phyloP scores from a whole-genome alignment of 2,113 vertebrate genomes.

The Cichladusa arquata region DNA sequence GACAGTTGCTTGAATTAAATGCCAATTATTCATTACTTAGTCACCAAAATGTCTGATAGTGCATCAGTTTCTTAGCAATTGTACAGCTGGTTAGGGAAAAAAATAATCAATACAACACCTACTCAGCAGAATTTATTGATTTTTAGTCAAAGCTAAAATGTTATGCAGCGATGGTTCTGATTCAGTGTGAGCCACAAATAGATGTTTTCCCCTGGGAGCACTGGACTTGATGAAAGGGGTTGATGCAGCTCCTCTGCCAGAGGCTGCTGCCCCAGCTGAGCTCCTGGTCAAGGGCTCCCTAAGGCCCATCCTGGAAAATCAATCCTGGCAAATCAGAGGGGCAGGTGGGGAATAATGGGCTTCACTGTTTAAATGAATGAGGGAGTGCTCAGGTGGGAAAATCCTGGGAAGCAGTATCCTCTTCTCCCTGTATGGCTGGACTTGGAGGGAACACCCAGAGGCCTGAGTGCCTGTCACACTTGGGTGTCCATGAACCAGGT shows the following conservation, averaged over 20 bases:
- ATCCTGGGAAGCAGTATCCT: background rate
- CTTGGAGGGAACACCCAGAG: background rate
- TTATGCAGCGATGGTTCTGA: background rate
- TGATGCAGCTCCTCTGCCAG: background rate
- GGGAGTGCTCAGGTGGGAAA: background rate
- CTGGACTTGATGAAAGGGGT: background rate
- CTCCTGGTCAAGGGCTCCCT: background rate
- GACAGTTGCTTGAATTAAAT: conserved; percentile 37
- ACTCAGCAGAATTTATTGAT: conserved; percentile 39
- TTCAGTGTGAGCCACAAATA: background rate
- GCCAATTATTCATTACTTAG: conserved; percentile 50
- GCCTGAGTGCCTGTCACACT: background rate
- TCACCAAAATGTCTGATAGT: conserved; percentile 13
- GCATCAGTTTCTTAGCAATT: conserved; percentile 42
- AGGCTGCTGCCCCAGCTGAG: background rate
- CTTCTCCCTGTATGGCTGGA: background rate
- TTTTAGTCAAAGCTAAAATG: conserved; percentile 23
- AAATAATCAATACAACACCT: conserved; percentile 50
- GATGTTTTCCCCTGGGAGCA: background rate
- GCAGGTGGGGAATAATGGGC: background rate
- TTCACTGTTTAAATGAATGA: background rate
- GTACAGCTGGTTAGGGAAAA: conserved; percentile 39
- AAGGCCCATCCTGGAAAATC: background rate
- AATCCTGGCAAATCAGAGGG: background rate
- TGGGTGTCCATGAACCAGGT: background rate